Conservation (phyloP, 2,888 invertebrate genomes). For the Neoaliturus tenellus region DNA sequence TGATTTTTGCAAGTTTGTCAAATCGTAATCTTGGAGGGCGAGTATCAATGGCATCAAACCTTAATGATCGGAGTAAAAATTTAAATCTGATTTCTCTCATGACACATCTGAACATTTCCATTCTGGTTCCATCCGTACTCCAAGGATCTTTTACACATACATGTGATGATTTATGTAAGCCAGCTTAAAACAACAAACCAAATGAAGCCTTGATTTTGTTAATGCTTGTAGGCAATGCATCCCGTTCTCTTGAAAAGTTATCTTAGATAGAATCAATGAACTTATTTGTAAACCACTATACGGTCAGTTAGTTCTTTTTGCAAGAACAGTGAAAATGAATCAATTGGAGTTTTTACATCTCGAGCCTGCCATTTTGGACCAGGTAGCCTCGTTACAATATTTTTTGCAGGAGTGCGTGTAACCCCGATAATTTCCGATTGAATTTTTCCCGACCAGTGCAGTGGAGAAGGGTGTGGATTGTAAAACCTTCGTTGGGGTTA, state of each 20-base stretch:
- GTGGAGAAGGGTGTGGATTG: too few relatives aligned
- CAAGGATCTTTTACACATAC: slow-evolving; percentile 14
- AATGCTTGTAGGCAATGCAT: slow-evolving; percentile 7
- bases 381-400: slow-evolving; percentile 15
- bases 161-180: slow-evolving; percentile 23
- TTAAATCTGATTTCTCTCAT: slow-evolving; percentile 18
- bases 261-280: slow-evolving; percentile 12
- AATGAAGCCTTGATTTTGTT: slow-evolving; percentile 33
- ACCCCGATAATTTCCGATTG: too few relatives aligned
- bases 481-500: too few relatives aligned
- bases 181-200: slow-evolving; percentile 29
- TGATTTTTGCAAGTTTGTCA: slow-evolving; percentile 6
- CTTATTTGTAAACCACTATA: slow-evolving; percentile 8
- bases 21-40: neutral
- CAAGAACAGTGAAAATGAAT: slow-evolving; percentile 31
- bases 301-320: neutral
- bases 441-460: too few relatives aligned
- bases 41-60: slow-evolving; percentile 41
- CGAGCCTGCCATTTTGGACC: neutral
- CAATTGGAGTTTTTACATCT: neutral
- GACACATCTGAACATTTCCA: slow-evolving; percentile 21
- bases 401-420: slow-evolving; percentile 17
- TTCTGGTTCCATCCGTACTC: slow-evolving; percentile 25
- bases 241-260: slow-evolving; percentile 28
- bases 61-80: slow-evolving; percentile 20